These are phyloP conservation scores for Gallinago media DNA, from an alignment of 2,113 vertebrate genomes.

Conservation along the genomic window DNA sequence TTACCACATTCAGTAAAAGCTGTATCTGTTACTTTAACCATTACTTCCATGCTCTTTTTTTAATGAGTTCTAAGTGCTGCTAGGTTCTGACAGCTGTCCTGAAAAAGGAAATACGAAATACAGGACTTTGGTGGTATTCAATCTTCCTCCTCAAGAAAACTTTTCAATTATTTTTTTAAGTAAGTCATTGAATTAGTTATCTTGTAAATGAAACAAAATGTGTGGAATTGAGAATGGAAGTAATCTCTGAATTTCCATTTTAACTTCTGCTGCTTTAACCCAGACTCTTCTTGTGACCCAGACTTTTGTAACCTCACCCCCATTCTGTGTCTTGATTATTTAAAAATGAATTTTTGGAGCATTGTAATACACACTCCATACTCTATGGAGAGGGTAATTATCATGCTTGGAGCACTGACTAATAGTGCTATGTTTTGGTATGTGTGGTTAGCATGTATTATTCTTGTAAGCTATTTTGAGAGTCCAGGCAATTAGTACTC, in stretches of 20 bases:
- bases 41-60: not conserved
- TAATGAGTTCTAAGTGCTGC: not conserved
- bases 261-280: not conserved
- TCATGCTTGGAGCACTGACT: not conserved
- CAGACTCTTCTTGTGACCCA: not conserved
- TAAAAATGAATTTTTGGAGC: not conserved
- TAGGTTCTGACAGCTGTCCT: not conserved
- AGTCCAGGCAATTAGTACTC: not conserved
- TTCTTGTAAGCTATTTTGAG: not conserved
- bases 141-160: not conserved
- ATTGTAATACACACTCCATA: not conserved
- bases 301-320: not conserved
- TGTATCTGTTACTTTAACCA: not conserved
- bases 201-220: not conserved
- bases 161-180: not conserved
- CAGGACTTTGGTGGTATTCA: not conserved
- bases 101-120: not conserved
- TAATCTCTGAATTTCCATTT: not conserved
- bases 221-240: not conserved
- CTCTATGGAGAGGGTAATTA: not conserved
- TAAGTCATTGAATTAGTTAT: not conserved
- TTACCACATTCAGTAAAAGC: not conserved
- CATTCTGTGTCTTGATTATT: slow-evolving; percentile 4
- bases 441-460: slow-evolving; percentile 17
- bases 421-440: not conserved